These are phyloP conservation scores for Dendroctonus valens DNA, from an alignment of 1,140 invertebrate genomes.

Conservation along the genomic window DNA sequence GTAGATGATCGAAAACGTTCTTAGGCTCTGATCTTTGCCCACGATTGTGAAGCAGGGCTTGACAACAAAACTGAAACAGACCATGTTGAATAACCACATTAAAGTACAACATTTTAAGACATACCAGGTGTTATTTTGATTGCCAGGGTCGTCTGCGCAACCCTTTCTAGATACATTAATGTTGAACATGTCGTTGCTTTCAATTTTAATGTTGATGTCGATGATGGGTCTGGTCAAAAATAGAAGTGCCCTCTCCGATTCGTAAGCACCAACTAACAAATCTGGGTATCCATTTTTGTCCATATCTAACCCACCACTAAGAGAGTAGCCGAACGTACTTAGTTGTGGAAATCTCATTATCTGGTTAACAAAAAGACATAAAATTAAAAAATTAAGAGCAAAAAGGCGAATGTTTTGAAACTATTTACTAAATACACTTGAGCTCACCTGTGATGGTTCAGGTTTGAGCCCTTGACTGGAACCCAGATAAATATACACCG, in stretches of 20 bases:
- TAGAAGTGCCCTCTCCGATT: constrained; percentile 70
- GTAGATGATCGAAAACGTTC: constrained; percentile 35
- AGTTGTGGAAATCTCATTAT: constrained; percentile 49
- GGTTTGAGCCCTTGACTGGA: constrained; percentile 67
- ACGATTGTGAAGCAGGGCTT: constrained; percentile 81
- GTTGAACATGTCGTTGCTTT: constrained; percentile 60
- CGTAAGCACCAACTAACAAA: constrained; percentile 85
- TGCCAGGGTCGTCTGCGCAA: constrained; percentile 61
- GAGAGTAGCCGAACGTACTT: constrained; percentile 83
- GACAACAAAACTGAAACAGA: constrained; percentile 71
- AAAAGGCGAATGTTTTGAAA: too few species aligned
- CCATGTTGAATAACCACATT: not conserved
- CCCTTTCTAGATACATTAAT: constrained; percentile 78
- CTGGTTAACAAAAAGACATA: constrained; percentile 8
- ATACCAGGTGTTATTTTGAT: constrained; percentile 73
- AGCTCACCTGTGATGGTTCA: constrained; percentile 70
- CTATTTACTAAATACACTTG: too few species aligned
- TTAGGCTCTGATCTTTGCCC: constrained; percentile 28
- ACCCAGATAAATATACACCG: constrained; percentile 88
- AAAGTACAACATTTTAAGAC: constrained; percentile 21
- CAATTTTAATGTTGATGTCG: constrained; percentile 70
- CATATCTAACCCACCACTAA: constrained; percentile 86
- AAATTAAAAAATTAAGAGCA: not conserved
- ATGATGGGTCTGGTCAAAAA: constrained; percentile 83
- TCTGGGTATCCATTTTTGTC: constrained; percentile 92